Percentiles rank a stretch among this genome's conserved stretches.
phyloP scores from a whole-genome alignment of 2,113 vertebrate species.

The Callospermophilus lateralis region DNA sequence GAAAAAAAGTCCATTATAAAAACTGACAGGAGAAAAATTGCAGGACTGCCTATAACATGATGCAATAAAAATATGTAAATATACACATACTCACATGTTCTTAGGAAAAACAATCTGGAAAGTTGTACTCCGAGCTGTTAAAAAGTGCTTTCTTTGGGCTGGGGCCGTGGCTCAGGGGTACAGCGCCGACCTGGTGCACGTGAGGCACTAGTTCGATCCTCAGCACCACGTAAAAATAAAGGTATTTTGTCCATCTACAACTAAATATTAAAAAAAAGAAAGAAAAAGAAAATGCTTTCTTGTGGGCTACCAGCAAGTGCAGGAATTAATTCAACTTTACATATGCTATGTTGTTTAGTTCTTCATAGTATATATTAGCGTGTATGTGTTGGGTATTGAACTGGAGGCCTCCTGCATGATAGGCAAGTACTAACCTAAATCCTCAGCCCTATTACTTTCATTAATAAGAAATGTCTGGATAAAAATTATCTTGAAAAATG shows the following conservation, averaged over 20 bases:
- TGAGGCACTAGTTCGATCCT: no score
- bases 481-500: constrained; percentile 19
- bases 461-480: not conserved
- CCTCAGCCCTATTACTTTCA: not conserved
- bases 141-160: not conserved
- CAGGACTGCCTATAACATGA: not conserved
- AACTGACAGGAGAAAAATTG: constrained; percentile 33
- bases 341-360: not conserved
- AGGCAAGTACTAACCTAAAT: no score
- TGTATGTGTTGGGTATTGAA: no score
- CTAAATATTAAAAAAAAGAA: no score
- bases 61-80: not conserved
- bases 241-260: no score
- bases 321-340: not conserved
- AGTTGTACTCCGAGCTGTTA: not conserved
- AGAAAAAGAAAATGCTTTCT: not conserved
- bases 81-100: not conserved
- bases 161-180: no score
- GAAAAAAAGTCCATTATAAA: not conserved
- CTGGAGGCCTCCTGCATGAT: no score
- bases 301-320: not conserved
- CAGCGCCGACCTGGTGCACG: no score
- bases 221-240: no score
- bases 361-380: not conserved
- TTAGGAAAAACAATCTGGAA: not conserved